Percentiles rank a stretch among this genome's conserved stretches.
Conservation (phyloP, 2,888 invertebrate genomes). For the Eurois occulta region DNA sequence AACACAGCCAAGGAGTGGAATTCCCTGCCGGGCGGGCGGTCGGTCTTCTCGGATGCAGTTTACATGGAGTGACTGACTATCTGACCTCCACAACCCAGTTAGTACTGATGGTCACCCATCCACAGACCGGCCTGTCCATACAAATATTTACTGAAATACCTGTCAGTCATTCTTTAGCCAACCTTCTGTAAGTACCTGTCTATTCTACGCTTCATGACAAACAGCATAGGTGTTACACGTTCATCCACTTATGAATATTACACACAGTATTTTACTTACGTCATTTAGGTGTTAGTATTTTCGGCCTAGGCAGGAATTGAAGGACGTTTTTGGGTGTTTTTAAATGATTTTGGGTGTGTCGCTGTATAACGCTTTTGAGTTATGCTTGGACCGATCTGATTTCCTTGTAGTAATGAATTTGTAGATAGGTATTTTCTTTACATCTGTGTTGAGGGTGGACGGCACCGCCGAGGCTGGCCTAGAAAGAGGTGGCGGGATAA, state of each 20-base stretch:
- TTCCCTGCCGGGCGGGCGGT: too few species aligned
- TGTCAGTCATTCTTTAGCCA: background rate
- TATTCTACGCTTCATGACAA: background rate
- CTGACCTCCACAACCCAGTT: too few species aligned
- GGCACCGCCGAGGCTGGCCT: too few species aligned
- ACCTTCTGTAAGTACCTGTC: background rate
- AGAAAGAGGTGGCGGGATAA: too few species aligned
- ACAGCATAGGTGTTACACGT: slow-evolving; percentile 20
- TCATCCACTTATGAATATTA: slow-evolving; percentile 49
- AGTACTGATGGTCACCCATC: too few species aligned
- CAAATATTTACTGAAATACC: background rate
- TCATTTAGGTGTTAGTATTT: slow-evolving; percentile 23
- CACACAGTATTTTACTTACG: slow-evolving; percentile 17
- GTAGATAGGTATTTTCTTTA: background rate
- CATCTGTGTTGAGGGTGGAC: too few species aligned
- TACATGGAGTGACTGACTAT: too few species aligned
- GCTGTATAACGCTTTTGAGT: background rate
- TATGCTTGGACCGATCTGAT: background rate
- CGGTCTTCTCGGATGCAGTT: too few species aligned
- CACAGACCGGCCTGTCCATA: too few species aligned
- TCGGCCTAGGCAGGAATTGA: background rate
- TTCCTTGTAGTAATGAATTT: background rate
- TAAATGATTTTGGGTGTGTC: background rate
- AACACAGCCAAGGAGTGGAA: too few species aligned
- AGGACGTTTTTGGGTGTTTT: background rate